Conservation (phyloP, 2,797 vertebrate genomes). For the Tokudaia muenninki region DNA sequence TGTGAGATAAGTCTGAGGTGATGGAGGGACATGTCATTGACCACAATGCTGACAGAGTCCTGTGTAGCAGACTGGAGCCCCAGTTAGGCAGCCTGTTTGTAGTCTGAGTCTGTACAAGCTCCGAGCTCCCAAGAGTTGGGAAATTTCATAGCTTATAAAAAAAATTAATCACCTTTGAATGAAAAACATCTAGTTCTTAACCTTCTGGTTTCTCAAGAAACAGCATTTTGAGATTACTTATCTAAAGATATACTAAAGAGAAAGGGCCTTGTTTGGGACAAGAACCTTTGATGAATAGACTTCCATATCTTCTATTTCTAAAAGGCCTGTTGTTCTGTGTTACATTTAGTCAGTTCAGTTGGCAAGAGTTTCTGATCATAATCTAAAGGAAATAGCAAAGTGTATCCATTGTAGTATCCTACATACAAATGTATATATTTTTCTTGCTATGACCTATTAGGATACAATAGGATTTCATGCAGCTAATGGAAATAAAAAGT, state of each 20-base stretch:
- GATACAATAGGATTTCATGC: neutral
- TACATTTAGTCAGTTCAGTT: neutral
- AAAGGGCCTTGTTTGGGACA: neutral
- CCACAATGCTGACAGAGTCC: neutral
- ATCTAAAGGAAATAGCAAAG: neutral
- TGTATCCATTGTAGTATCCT: neutral
- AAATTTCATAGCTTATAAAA: neutral
- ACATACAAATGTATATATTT: neutral
- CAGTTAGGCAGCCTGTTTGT: neutral
- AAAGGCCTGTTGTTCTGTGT: neutral
- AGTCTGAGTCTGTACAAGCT: neutral
- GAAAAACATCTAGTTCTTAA: neutral
- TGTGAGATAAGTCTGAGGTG: neutral
- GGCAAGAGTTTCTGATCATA: neutral
- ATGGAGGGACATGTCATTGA: neutral
- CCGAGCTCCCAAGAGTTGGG: neutral
- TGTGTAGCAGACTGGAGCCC: neutral
- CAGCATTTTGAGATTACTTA: neutral
- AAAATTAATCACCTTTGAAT: neutral
- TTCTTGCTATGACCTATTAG: neutral
- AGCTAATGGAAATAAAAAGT: neutral
- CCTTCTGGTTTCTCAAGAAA: neutral
- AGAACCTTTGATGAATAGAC: rapidly evolving
- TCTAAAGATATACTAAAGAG: neutral
- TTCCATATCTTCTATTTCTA: neutral